A percentile compares a stretch with the other conserved stretches of the same genome.
phyloP scores from a whole-genome alignment of 1,140 invertebrate species.

The Macrobrachium nipponense region DNA sequence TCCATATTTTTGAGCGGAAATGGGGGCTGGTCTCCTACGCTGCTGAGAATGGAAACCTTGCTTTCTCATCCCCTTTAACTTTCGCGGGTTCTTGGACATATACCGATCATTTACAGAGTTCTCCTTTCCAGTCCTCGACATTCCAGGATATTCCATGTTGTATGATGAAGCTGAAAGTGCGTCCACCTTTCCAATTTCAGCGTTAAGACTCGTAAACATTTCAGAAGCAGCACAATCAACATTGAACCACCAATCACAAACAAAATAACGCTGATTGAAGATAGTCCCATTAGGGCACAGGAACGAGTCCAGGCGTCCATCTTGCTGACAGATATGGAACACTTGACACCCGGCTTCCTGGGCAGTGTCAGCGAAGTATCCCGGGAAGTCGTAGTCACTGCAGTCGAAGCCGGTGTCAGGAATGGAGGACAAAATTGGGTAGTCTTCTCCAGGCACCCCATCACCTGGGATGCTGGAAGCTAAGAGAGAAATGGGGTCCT shows the following conservation, averaged over 20 bases:
- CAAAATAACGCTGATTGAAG: neutral
- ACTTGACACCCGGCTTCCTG: neutral
- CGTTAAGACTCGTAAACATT: too few relatives aligned
- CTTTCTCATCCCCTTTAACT: too few relatives aligned
- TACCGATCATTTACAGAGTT: too few relatives aligned
- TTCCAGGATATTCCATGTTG: too few relatives aligned
- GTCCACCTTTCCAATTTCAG: too few relatives aligned
- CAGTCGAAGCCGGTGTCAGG: neutral
- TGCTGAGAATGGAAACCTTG: too few relatives aligned
- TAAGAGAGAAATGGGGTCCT: neutral
- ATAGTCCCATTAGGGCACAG: constrained; percentile 8
- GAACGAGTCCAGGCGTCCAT: neutral
- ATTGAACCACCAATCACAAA: constrained; percentile 11
- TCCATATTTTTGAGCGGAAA: too few relatives aligned
- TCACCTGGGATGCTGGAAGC: neutral
- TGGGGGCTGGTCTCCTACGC: too few relatives aligned
- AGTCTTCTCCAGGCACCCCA: neutral
- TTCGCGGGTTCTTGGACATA: too few relatives aligned
- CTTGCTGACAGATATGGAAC: neutral
- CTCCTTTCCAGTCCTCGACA: too few relatives aligned
- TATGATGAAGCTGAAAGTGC: too few relatives aligned
- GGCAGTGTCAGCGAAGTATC: neutral
- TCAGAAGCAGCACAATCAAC: neutral
- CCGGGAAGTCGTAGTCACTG: neutral
- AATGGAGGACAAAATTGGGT: neutral